Percentiles rank a stretch among this genome's conserved stretches.
Conservation (phyloP, 2,113 vertebrate species). For the Poecilia latipinna region DNA sequence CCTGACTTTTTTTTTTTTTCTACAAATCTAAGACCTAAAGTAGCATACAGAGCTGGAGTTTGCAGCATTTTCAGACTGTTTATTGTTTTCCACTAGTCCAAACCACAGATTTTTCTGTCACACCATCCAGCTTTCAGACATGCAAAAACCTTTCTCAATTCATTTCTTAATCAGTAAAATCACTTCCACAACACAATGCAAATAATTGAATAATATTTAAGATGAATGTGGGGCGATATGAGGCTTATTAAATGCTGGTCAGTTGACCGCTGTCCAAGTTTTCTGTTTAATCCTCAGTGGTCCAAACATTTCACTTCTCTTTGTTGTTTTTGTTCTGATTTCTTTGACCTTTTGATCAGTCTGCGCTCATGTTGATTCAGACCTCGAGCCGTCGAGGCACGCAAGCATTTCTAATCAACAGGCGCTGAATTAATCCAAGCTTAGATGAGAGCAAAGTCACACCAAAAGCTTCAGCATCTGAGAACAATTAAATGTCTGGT, state of each 20-base stretch:
- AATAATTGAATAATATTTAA: constrained; percentile 17
- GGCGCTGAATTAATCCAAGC: constrained; percentile 63
- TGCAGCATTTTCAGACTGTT: too few relatives aligned
- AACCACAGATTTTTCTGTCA: background rate
- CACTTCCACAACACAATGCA: constrained; percentile 7
- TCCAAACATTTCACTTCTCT: constrained; percentile 17
- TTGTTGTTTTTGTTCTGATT: constrained; percentile 2
- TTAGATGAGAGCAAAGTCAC: constrained; percentile 66
- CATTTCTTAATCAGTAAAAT: background rate
- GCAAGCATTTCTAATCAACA: constrained; percentile 67
- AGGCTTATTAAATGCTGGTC: constrained; percentile 10
- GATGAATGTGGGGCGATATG: constrained; percentile 6
- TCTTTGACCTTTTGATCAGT: constrained; percentile 25
- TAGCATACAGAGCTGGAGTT: too few relatives aligned
- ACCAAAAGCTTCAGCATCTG: constrained; percentile 75
- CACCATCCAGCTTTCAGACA: background rate
- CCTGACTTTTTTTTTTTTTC: too few relatives aligned
- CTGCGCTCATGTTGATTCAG: constrained; percentile 22
- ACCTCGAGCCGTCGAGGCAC: constrained; percentile 40
- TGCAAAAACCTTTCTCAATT: background rate
- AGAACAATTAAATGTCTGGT: constrained; percentile 80
- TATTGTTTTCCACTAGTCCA: too few relatives aligned
- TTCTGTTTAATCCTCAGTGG: constrained; percentile 19
- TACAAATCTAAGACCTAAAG: too few relatives aligned
- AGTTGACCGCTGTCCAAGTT: background rate